These are phyloP conservation scores for Formicarius rufipectus DNA, from an alignment of 2,113 vertebrate genomes.

Conservation along the genomic window DNA sequence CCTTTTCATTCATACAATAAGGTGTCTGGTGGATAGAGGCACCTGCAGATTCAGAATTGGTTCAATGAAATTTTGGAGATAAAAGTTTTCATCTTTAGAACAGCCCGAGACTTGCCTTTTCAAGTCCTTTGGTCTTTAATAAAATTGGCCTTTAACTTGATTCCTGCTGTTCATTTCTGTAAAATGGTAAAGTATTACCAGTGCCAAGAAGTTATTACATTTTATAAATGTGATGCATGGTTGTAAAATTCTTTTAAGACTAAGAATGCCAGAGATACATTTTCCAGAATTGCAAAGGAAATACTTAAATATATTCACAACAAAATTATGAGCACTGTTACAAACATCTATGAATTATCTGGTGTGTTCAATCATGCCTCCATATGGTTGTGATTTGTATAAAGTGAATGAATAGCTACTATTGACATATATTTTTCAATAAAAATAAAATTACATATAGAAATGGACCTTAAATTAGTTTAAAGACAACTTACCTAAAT, in stretches of 20 bases:
- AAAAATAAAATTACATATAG: background rate
- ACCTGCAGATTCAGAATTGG: background rate
- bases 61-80: background rate
- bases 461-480: background rate
- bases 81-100: background rate
- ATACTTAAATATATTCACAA: background rate
- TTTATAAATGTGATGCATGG: background rate
- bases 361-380: background rate
- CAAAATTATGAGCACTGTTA: background rate
- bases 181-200: background rate
- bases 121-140: background rate
- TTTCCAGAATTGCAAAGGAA: background rate
- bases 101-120: background rate
- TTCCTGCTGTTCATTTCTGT: background rate
- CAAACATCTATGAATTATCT: background rate
- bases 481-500: background rate
- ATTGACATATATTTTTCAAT: background rate
- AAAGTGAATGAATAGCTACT: background rate
- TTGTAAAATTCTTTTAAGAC: background rate
- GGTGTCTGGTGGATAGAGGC: background rate
- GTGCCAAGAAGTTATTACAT: background rate
- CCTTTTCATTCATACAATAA: background rate
- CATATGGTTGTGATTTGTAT: background rate
- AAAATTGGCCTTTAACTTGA: background rate
- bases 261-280: background rate